phyloP scores from a whole-genome alignment of 1,140 invertebrate species.

The Dendroctonus valens region DNA sequence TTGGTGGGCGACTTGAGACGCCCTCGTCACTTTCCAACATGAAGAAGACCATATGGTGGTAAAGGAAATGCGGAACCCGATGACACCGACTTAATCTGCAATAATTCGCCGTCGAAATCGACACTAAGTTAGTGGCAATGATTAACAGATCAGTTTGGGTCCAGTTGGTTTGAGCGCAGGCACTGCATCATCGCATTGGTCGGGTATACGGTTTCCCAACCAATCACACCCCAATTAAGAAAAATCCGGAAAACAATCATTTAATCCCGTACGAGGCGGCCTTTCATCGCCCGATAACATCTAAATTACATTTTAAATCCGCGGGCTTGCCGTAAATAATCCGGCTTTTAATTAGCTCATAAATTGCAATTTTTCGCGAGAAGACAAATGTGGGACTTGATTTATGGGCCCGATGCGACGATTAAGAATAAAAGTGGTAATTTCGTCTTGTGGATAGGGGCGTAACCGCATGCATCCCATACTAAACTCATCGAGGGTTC shows the following conservation, averaged over 20 bases:
- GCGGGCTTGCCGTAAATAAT: conserved; percentile 27
- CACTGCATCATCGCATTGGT: no score
- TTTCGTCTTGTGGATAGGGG: not conserved
- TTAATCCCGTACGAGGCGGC: conserved; percentile 24
- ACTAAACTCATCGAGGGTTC: not conserved
- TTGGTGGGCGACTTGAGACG: no score
- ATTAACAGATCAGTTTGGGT: no score
- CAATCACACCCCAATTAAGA: conserved; percentile 11
- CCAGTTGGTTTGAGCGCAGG: no score
- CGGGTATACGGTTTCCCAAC: no score
- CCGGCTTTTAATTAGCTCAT: conserved; percentile 31
- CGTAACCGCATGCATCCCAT: no score
- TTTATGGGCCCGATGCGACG: conserved; percentile 15
- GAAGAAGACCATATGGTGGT: no score
- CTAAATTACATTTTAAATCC: conserved; percentile 33
- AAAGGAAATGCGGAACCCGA: no score
- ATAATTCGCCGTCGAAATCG: no score
- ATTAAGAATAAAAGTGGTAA: conserved; percentile 27
- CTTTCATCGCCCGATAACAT: conserved; percentile 33
- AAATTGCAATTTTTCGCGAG: conserved; percentile 30
- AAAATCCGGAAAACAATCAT: conserved; percentile 29
- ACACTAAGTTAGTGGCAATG: no score
- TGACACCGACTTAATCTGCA: no score
- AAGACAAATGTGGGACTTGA: conserved; percentile 32
- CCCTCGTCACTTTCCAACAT: no score